Conservation (phyloP, 1,140 invertebrate genomes). For the Sitobion miscanthi region DNA sequence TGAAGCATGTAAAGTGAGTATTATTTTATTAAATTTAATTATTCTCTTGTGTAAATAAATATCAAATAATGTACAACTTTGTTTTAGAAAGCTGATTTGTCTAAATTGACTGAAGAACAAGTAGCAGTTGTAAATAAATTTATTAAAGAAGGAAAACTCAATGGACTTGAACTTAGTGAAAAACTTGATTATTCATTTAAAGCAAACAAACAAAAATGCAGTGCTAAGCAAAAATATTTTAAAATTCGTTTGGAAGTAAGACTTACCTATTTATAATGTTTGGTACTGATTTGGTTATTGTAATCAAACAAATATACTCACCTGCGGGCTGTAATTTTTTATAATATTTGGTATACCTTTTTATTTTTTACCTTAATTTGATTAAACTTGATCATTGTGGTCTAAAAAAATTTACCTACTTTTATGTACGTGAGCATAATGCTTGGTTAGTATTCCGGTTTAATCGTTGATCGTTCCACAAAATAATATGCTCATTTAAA, state of each 20-base stretch:
- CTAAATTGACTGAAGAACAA: slow-evolving; percentile 72
- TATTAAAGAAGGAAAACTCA: slow-evolving; percentile 79
- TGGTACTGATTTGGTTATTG: background rate
- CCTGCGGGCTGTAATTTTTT: background rate
- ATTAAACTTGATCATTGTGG: too few relatives aligned
- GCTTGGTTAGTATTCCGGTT: background rate
- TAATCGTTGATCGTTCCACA: background rate
- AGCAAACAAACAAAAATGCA: slow-evolving; percentile 61
- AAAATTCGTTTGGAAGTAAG: slow-evolving; percentile 68
- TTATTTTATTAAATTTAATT: background rate
- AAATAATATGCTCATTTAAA: background rate
- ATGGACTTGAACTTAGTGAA: slow-evolving; percentile 72
- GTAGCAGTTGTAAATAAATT: slow-evolving; percentile 78
- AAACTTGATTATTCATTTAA: slow-evolving; percentile 59
- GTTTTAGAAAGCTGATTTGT: slow-evolving; percentile 64
- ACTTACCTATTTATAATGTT: slow-evolving; percentile 41
- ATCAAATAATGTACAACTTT: background rate
- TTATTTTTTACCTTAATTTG: too few relatives aligned
- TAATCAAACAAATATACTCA: background rate
- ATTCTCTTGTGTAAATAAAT: background rate
- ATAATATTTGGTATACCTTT: background rate
- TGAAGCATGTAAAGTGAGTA: slow-evolving; percentile 67
- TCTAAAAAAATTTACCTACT: background rate
- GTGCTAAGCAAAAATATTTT: slow-evolving; percentile 67
- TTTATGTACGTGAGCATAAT: background rate